phyloP scores from a whole-genome alignment of 2,888 invertebrate genomes.

The Muscina levida region DNA sequence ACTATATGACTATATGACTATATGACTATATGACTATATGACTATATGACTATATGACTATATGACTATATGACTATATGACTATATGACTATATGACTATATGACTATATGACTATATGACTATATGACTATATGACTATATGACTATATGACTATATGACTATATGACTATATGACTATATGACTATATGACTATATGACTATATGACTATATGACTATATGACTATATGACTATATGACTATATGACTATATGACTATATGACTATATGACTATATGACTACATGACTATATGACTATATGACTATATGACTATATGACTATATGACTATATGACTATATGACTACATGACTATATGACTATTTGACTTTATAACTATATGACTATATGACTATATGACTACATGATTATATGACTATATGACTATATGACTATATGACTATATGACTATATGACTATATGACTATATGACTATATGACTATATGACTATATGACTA shows the following conservation, averaged over 20 bases:
- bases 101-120: neutral
- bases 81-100: neutral
- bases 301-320: neutral
- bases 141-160: neutral
- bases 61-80: neutral
- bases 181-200: neutral
- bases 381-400: neutral
- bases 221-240: neutral
- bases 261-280: neutral
- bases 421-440: neutral
- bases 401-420: neutral
- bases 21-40: neutral
- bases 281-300: neutral
- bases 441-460: neutral
- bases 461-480: neutral
- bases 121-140: neutral
- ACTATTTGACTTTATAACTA: neutral
- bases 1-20: neutral
- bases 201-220: neutral
- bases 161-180: neutral
- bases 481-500: neutral
- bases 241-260: neutral
- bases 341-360: neutral
- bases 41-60: neutral
- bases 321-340: neutral